Evolutionary conservation across 2,888 invertebrate species (phyloP).

Genomic region (Aphelenchoides bicaudatus): DNA sequence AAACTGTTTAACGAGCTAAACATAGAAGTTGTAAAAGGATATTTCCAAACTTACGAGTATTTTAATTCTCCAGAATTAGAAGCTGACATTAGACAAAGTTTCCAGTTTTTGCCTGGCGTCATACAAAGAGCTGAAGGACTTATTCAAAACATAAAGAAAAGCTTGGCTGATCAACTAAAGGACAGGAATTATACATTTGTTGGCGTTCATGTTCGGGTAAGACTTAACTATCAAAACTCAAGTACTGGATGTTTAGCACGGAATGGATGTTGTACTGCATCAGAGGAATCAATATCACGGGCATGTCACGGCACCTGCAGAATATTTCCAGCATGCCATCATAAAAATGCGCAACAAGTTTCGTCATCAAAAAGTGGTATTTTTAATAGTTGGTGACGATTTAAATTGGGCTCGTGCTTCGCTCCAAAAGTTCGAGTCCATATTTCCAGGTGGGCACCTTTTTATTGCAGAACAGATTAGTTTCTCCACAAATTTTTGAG

Average conservation of each 20-base stretch:
- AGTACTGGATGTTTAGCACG: no score
- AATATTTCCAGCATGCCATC: conserved; percentile 58
- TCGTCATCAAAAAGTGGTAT: conserved; percentile 48
- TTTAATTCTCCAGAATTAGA: conserved; percentile 33
- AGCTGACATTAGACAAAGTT: conserved; percentile 9
- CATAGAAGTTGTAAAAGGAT: conserved; percentile 40
- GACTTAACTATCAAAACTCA: no score
- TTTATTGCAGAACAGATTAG: no score
- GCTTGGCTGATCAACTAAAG: no score
- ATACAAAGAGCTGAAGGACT: conserved; percentile 10
- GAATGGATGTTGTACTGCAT: conserved; percentile 61
- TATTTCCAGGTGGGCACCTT: no score
- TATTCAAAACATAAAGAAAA: no score
- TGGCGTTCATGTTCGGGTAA: conserved; percentile 62
- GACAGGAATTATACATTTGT: conserved; percentile 24
- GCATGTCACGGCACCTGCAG: conserved; percentile 59
- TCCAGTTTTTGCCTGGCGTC: conserved; percentile 24
- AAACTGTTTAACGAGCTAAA: conserved; percentile 24
- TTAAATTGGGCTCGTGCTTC: conserved; percentile 60
- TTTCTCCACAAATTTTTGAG: no score
- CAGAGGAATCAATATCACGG: conserved; percentile 54
- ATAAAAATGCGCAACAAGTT: conserved; percentile 27
- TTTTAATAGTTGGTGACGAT: conserved; percentile 62
- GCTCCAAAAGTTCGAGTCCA: no score
- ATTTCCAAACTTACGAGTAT: conserved; percentile 51